Evolutionary conservation across 2,888 invertebrate genomes (phyloP), one percentile per base, ranked within the genome.

Genomic region (Drosophila austrosaltans): DNA sequence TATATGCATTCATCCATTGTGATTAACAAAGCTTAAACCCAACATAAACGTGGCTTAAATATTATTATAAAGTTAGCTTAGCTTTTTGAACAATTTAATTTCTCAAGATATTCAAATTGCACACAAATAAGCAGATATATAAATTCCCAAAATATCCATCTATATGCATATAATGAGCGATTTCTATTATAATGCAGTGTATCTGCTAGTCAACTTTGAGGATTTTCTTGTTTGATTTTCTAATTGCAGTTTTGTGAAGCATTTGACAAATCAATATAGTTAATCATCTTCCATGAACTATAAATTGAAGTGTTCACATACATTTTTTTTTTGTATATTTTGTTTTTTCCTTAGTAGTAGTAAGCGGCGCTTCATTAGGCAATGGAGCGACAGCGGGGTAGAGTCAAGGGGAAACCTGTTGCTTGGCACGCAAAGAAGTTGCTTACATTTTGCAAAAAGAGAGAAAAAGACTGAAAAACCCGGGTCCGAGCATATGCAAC

Each of bases 401-500:
- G 22, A 1, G 44, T 20, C 8, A 0, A 22, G 22, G 22, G 44
- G 20, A 48, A 48, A 81, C 79, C 75, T 81, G 79, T 81, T 79
- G 81, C 79, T 59, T 59, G 44, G 67, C 79, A 77, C 77, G 81
- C 81, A 79, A 77, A 63, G 48, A 40, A 48, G 48, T 48, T 48
- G 48, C 22, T 48, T 22, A 48, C 48, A 48, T 25, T 36, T 36
- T 36, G 36, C 32, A 36, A 8, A 28, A 28, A 28, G 5, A 28
- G 10, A 8, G 10, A 36, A 36, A 36, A 36, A 36, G 36, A 8
- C 36, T 32, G 32, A 48, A 48, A 48, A 25, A 48, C 25, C 30
- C 30, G 30, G 54, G 54, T 69, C 69, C 65, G 75, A 79, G 79
- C 76, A 81, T 72, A 74, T 82, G 80, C 78, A 76, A 78, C 80